These are phyloP conservation scores for Styela clava DNA, from an alignment of 23 tunicate genomes.

Conservation along the genomic window DNA sequence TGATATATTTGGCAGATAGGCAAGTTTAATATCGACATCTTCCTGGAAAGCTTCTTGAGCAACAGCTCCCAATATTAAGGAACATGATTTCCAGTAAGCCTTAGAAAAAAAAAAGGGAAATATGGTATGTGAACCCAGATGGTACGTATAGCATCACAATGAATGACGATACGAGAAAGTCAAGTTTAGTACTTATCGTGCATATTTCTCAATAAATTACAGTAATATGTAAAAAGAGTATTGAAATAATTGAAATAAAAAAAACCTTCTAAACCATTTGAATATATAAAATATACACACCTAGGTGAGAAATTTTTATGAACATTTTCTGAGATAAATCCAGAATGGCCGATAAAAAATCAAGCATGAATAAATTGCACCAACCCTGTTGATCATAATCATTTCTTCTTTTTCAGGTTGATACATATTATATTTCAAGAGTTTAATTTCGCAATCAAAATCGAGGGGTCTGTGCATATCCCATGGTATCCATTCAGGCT, in stretches of 20 bases:
- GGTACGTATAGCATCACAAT: neutral
- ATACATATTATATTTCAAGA: constrained; percentile 68
- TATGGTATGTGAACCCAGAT: no score
- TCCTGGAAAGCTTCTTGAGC: constrained; percentile 65
- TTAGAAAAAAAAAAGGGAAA: neutral
- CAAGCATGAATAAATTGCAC: no score
- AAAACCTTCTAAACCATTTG: no score
- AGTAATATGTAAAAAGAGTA: no score
- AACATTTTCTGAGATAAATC: no score
- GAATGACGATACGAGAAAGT: neutral
- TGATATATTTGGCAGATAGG: neutral
- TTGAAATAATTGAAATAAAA: no score
- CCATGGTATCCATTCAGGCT: constrained; percentile 42
- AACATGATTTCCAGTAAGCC: constrained; percentile 79
- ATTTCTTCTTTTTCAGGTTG: constrained; percentile 43
- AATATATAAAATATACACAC: no score
- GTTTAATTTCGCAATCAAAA: constrained; percentile 54
- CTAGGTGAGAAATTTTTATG: no score
- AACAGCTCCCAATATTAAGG: constrained; percentile 68
- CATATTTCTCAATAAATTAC: no score
- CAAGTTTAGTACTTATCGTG: constrained; percentile 22
- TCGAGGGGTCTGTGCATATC: constrained; percentile 65
- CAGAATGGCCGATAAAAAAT: no score
- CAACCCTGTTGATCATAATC: constrained; percentile 42
- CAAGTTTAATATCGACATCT: constrained; percentile 25